Percentiles rank a stretch among this genome's conserved stretches.
These are phyloP conservation scores for Tenthredo notha DNA, from an alignment of 2,888 invertebrate species.

Conservation along the genomic window DNA sequence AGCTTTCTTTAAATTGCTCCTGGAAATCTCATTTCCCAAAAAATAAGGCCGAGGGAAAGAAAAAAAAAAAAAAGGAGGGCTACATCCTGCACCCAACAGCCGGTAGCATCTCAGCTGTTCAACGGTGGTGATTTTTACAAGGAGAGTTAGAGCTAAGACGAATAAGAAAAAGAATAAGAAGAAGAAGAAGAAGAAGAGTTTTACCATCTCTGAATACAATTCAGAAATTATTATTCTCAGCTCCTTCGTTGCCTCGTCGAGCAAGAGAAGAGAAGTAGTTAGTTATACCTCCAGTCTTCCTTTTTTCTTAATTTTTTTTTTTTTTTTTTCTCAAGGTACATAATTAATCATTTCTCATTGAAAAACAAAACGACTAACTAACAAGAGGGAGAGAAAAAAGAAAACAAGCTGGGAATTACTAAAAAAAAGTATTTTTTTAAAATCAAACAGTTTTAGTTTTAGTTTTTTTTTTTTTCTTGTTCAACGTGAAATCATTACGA, in stretches of 20 bases:
- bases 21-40: constrained; percentile 65
- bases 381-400: background rate
- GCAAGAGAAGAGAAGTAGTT: background rate
- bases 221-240: background rate
- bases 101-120: background rate
- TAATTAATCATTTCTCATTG: constrained; percentile 3
- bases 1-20: constrained; percentile 66
- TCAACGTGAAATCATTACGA: too few species aligned
- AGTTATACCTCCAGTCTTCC: background rate
- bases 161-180: background rate
- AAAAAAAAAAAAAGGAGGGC: background rate
- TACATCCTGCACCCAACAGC: background rate
- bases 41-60: constrained; percentile 45
- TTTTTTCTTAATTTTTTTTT: background rate
- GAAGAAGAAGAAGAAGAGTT: background rate
- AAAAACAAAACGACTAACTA: constrained; percentile 3
- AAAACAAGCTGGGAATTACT: background rate
- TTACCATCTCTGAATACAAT: constrained; percentile 15
- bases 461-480: too few species aligned
- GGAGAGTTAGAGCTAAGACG: background rate
- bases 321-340: background rate
- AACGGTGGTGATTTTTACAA: background rate
- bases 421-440: background rate
- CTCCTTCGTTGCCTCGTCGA: background rate
- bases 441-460: background rate